phyloP scores from a whole-genome alignment of 2,888 invertebrate genomes.

The Erpobdella octoculata region DNA sequence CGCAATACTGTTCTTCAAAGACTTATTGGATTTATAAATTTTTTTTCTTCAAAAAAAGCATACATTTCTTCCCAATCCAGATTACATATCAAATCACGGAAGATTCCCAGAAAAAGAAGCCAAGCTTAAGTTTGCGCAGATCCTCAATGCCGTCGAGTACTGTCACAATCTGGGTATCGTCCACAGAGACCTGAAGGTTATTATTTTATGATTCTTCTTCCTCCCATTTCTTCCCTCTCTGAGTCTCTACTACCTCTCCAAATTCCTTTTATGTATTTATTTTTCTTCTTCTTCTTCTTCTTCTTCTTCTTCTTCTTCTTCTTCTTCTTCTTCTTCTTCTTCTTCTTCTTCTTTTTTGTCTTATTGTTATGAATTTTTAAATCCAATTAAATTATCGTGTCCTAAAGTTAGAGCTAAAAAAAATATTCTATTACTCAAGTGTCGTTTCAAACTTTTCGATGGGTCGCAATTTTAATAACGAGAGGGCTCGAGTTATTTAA shows the following conservation, averaged over 20 bases:
- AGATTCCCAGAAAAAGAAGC: constrained; percentile 89
- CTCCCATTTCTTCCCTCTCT: background rate
- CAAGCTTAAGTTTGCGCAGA: constrained; percentile 83
- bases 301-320: background rate
- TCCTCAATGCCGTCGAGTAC: constrained; percentile 87
- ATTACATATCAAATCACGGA: constrained; percentile 83
- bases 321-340: background rate
- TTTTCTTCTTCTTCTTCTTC: background rate
- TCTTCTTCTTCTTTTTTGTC: background rate
- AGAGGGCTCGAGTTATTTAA: too few relatives aligned
- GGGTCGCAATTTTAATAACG: too few relatives aligned
- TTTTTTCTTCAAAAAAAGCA: background rate
- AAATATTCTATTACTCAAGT: too few relatives aligned
- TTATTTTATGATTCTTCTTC: background rate
- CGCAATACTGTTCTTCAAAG: too few relatives aligned
- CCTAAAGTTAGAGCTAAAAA: too few relatives aligned
- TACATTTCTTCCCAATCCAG: constrained; percentile 56
- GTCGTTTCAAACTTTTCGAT: too few relatives aligned
- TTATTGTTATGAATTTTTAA: too few relatives aligned
- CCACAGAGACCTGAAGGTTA: constrained; percentile 80
- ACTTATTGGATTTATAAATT: background rate
- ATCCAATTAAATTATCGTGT: too few relatives aligned
- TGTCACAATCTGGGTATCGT: constrained; percentile 86
- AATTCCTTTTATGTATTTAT: background rate
- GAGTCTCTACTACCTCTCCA: background rate